A percentile compares a stretch with the other conserved stretches of the same genome.
Evolutionary conservation across 2,797 vertebrate genomes (phyloP).

Genomic region (Lithobates pipiens): DNA sequence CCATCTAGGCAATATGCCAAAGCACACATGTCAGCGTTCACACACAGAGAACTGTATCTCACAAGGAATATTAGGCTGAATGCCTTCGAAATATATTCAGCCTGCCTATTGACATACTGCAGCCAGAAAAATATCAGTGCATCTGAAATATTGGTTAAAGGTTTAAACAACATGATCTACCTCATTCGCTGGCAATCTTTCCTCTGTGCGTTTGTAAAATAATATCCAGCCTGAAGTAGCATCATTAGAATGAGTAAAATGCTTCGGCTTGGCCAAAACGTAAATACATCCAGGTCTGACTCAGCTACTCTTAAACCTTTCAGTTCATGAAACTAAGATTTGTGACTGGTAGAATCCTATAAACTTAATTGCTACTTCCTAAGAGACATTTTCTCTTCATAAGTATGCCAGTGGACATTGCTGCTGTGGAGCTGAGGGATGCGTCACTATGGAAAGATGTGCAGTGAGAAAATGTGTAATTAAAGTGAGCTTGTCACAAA

Average conservation of each 20-base stretch:
- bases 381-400: conserved; percentile 28
- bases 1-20: conserved; percentile 37
- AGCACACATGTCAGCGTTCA: conserved; percentile 40
- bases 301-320: conserved; percentile 42
- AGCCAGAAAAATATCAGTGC: conserved; percentile 47
- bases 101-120: conserved; percentile 10
- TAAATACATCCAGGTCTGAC: conserved; percentile 47
- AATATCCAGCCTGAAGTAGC: conserved; percentile 35
- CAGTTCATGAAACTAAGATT: conserved; percentile 44
- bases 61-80: conserved; percentile 34
- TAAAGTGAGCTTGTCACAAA: no score
- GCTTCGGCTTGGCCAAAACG: conserved; percentile 28
- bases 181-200: conserved; percentile 35
- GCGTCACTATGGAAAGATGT: background rate
- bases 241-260: conserved; percentile 54
- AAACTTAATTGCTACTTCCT: conserved; percentile 49
- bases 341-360: conserved; percentile 48
- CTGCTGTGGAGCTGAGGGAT: conserved; percentile 2
- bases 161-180: conserved; percentile 42
- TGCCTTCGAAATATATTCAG: conserved; percentile 23
- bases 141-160: conserved; percentile 52
- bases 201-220: conserved; percentile 39
- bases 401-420: conserved; percentile 33
- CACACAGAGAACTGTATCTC: conserved; percentile 36
- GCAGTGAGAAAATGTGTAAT: background rate